Evolutionary conservation across 2,113 vertebrate species (phyloP), one percentile per base, ranked within the genome.

Genomic region (Callorhinus ursinus): DNA sequence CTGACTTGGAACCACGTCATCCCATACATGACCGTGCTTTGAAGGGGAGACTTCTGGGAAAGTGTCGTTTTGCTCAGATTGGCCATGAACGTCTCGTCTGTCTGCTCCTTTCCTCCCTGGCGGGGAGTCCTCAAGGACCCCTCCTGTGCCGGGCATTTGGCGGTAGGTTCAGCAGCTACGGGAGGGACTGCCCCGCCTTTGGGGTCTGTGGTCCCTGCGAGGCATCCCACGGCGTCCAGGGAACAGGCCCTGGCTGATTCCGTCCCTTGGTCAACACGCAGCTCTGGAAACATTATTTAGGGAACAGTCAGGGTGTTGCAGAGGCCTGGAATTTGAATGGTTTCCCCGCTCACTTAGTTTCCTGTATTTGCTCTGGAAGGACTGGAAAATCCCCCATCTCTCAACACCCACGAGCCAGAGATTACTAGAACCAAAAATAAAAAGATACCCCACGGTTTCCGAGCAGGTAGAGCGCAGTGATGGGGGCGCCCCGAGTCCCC

Each of bases 361-460:
- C 59, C 67, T 22, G 12, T 12, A 5, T 36, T 33, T 42, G 31
- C 81, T 24, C 24, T 5, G 53, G 85, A 82, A 7, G 28, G 51
- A 85, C 36, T 82, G 82, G 93, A 88, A 97, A 93, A 85, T 82
- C 63, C 65, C 97, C 88, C 14, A 33, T 67, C 88, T 36, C 59
- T 67, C 61, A 33, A 61, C 80, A 79, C 93, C 88, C 83, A 51
- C 0, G 1, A 90, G 19, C 59, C 63, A 22, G 69, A 85, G 71
- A 65, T 53, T 12, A 90, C 63, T 33, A 61, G 63, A 49, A 55
- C 67, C 77, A 21, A 72, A 93, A 95, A 72, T 74, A 55, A 59
- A 46, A 87, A 39, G 51, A 26, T 3, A 1, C 42, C 59, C 76
- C 6, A 11, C 63, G 13, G 55, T 72, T 80, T 61, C 15, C 65